Percentiles rank a stretch among this genome's conserved stretches.
phyloP scores from a whole-genome alignment of 2,888 invertebrate genomes.

The Sminthurides aquaticus region DNA sequence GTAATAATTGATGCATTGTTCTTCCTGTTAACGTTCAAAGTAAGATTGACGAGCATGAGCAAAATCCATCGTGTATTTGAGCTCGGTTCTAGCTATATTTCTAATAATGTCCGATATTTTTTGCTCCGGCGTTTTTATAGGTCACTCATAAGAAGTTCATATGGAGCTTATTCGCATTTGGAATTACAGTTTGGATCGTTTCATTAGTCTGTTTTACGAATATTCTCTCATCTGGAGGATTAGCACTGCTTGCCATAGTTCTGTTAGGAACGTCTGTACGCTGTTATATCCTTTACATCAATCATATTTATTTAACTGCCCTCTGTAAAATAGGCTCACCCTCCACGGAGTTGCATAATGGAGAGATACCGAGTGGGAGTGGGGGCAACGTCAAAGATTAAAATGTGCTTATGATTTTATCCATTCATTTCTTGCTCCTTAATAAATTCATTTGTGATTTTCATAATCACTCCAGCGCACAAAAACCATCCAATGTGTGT shows the following conservation, averaged over 20 bases:
- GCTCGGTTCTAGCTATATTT: no score
- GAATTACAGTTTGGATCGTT: conserved; percentile 11
- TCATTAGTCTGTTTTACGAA: conserved; percentile 15
- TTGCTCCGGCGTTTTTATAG: neutral
- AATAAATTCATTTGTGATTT: no score
- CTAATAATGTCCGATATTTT: neutral
- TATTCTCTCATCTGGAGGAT: conserved; percentile 13
- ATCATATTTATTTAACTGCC: neutral
- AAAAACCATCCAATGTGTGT: no score
- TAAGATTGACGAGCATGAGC: neutral
- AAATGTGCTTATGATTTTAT: no score
- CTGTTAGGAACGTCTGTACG: conserved; percentile 14
- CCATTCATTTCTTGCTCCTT: no score
- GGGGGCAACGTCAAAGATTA: no score
- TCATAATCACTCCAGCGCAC: no score
- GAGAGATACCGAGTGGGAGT: no score
- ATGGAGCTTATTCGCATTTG: conserved; percentile 13
- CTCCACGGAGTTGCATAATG: no score
- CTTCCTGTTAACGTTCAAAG: conserved; percentile 11
- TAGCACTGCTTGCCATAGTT: conserved; percentile 11
- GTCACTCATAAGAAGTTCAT: neutral
- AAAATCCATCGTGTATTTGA: neutral
- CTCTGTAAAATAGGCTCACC: neutral
- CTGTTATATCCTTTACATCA: conserved; percentile 18
- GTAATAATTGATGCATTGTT: conserved; percentile 12